Evolutionary conservation across 2,113 vertebrate genomes (phyloP).

Genomic region (Alces alces): DNA sequence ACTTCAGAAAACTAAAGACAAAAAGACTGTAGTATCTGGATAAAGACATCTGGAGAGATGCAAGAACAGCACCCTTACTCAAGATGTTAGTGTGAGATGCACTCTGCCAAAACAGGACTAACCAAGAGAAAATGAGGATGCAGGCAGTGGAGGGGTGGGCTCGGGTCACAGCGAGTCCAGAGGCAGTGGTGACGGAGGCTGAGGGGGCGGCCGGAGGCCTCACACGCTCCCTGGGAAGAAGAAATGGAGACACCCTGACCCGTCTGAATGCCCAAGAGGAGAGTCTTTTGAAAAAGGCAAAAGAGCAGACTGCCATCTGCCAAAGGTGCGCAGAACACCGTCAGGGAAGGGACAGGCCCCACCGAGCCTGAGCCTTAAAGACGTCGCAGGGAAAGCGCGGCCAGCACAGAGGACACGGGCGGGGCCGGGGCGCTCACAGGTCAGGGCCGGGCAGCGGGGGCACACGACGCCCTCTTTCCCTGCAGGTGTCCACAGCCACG

Average conservation of each 20-base stretch:
- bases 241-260: neutral
- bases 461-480: neutral
- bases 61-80: neutral
- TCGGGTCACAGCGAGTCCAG: neutral
- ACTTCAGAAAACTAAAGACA: neutral
- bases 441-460: no score
- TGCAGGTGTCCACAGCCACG: neutral
- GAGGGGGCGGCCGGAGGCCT: no score
- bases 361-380: neutral
- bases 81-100: neutral
- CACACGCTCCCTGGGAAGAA: neutral
- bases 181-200: neutral
- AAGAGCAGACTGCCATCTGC: neutral
- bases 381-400: rapidly evolving
- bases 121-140: neutral
- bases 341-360: neutral
- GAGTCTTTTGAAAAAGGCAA: neutral
- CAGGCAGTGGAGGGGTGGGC: neutral
- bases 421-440: no score
- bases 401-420: rapidly evolving
- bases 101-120: neutral
- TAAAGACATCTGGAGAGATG: neutral
- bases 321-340: neutral
- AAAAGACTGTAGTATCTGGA: neutral
- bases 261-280: neutral